A percentile compares a stretch with the other conserved stretches of the same genome.
phyloP scores from a whole-genome alignment of 2,113 vertebrate species.

The Hydrolagus affinis region DNA sequence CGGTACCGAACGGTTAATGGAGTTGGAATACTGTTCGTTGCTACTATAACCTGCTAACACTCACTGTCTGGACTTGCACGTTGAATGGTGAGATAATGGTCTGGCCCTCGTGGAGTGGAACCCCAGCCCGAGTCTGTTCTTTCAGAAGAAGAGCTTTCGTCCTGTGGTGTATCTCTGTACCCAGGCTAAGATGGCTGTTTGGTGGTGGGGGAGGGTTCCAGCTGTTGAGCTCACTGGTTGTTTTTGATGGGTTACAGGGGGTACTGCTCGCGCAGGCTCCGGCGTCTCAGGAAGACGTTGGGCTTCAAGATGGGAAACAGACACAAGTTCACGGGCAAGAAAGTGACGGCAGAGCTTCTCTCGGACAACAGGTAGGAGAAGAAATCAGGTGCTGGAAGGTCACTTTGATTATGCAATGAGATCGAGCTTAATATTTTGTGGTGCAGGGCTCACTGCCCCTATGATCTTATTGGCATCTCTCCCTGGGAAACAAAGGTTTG shows the following conservation, averaged over 20 bases:
- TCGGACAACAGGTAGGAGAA: conserved; percentile 76
- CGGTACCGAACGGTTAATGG: no score
- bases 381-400: neutral
- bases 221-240: neutral
- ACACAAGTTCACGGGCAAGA: conserved; percentile 92
- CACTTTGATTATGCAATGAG: neutral
- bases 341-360: conserved; percentile 84
- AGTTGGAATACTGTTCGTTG: no score
- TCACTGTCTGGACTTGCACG: no score
- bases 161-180: no score
- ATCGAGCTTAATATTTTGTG: no score
- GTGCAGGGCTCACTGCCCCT: no score
- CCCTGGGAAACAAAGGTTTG: neutral
- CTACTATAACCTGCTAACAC: no score
- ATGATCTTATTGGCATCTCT: neutral
- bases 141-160: no score
- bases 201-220: neutral
- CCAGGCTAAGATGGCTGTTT: neutral
- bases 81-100: no score
- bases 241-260: conserved; percentile 56
- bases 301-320: conserved; percentile 96
- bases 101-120: no score
- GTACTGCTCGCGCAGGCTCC: conserved; percentile 86
- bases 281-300: conserved; percentile 86
- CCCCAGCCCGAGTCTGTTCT: no score